Evolutionary conservation across 2,888 invertebrate genomes (phyloP).

Genomic region (Octodonta nipae): DNA sequence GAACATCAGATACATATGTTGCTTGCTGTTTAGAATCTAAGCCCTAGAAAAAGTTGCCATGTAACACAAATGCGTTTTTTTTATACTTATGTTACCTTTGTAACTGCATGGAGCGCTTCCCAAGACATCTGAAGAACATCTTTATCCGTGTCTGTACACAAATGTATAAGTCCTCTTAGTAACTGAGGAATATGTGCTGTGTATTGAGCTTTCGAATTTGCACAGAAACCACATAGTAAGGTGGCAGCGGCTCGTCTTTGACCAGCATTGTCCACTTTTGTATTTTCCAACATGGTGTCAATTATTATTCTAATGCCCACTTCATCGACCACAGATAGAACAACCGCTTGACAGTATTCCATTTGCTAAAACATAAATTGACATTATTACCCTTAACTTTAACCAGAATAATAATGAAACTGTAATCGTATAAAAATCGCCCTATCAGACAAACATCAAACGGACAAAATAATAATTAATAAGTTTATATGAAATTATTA

Average conservation of each 20-base stretch:
- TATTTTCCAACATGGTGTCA: slow-evolving; percentile 70
- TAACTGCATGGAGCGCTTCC: slow-evolving; percentile 82
- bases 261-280: slow-evolving; percentile 48
- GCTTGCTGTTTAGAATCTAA: slow-evolving; percentile 74
- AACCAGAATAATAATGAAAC: no score
- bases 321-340: slow-evolving; percentile 80
- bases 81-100: slow-evolving; percentile 50
- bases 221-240: slow-evolving; percentile 80
- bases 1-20: slow-evolving; percentile 73
- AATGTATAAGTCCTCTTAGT: slow-evolving; percentile 69
- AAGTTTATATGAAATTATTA: no score
- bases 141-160: slow-evolving; percentile 70
- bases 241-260: slow-evolving; percentile 71
- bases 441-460: no score
- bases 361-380: slow-evolving; percentile 52
- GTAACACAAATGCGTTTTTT: no score
- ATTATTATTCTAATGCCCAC: slow-evolving; percentile 76
- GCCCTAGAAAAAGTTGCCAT: slow-evolving; percentile 43
- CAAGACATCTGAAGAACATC: slow-evolving; percentile 75
- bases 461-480: no score
- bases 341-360: slow-evolving; percentile 84
- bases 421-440: no score
- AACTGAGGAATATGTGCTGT: slow-evolving; percentile 77
- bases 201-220: slow-evolving; percentile 78
- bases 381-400: no score